Evolutionary conservation across 2,888 invertebrate species (phyloP), one percentile per base, ranked within the genome.

Genomic region (Drosophila anomalata): DNA sequence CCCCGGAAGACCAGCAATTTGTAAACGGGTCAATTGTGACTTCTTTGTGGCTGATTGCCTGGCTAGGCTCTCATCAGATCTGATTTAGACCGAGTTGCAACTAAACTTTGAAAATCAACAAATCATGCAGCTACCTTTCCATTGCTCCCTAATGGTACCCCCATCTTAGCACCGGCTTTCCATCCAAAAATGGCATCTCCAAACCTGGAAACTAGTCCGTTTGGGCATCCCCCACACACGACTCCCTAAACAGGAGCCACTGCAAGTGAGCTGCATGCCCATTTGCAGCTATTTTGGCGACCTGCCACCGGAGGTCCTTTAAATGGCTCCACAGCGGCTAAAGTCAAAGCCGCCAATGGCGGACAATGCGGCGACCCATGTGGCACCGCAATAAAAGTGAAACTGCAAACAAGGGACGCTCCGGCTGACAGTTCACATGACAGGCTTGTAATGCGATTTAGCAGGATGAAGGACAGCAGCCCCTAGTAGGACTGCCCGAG

Each of bases 381-480:
- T 42, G 54, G 54, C 54, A 61, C 46, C 51, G 44, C 29, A 59
- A 83, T 83, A 86, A 89, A 89, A 83, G 86, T 87, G 87, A 89
- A 89, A 87, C 85, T 86, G 89, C 89, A 89, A 89, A 89, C 89
- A 89, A 78, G 88, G 79, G 85, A 79, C 88, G 88, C 82, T 89
- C 84, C 82, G 86, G 88, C 89, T 89, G 89, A 89, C 88, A 89
- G 87, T 89, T 87, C 89, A 87, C 89, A 86, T 89, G 89, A 89
- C 89, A 90, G 89, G 87, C 87, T 87, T 77, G 89, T 88, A 90
- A 90, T 87, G 87, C 87, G 90, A 90, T 89, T 86, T 88, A 89
- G 79, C 70, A 76, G 87, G 83, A 89, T 89, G 88, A 88, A 88
- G 89, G 88, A 89, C 81, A 87, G 80, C 79, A 75, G 31, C 79